Percentiles rank a stretch among this genome's conserved stretches.
These are phyloP conservation scores for Bradynema listronoti DNA, from an alignment of 1,140 invertebrate genomes.

Conservation along the genomic window DNA sequence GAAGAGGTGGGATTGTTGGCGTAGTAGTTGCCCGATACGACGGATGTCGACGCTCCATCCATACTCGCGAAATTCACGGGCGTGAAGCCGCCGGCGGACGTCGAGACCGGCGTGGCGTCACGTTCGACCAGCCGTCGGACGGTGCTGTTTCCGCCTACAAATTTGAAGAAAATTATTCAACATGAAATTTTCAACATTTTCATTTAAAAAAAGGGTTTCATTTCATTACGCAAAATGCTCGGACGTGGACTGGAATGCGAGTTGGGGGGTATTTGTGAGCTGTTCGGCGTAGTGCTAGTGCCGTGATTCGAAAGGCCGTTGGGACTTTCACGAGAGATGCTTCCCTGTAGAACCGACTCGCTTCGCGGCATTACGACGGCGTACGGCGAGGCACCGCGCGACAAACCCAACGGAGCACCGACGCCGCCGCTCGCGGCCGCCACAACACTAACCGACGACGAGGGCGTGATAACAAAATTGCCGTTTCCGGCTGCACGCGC, in stretches of 20 bases:
- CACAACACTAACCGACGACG: too few species aligned
- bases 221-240: slow-evolving; percentile 29
- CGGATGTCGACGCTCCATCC: too few species aligned
- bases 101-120: background rate
- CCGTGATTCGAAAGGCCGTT: background rate
- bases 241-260: slow-evolving; percentile 25
- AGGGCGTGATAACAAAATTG: too few species aligned
- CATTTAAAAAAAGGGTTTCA: too few species aligned
- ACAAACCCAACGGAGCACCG: background rate
- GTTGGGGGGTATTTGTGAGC: slow-evolving; percentile 3
- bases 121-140: slow-evolving; percentile 1
- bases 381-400: slow-evolving; percentile 3
- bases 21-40: background rate
- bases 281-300: slow-evolving; percentile 5
- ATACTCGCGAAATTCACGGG: too few species aligned
- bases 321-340: background rate
- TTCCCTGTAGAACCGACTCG: background rate
- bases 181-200: background rate
- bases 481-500: background rate
- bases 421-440: background rate
- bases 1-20: background rate
- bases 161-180: background rate
- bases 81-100: background rate
- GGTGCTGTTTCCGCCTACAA: slow-evolving; percentile 9
- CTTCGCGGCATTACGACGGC: slow-evolving; percentile 1